These are phyloP conservation scores for Pentalonia nigronervosa DNA, from an alignment of 1,140 invertebrate genomes.

Conservation along the genomic window DNA sequence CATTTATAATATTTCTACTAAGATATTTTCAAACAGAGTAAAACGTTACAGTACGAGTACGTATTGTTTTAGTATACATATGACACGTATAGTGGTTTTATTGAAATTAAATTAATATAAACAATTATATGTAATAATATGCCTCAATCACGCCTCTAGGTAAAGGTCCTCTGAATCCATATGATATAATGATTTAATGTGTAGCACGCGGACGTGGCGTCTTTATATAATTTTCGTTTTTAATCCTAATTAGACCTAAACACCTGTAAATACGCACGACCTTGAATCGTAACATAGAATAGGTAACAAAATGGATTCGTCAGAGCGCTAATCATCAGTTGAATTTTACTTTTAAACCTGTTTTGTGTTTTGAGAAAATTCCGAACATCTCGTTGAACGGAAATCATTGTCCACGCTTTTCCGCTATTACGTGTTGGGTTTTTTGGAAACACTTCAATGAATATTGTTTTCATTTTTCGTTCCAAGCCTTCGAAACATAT, in stretches of 20 bases:
- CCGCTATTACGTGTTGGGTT: neutral
- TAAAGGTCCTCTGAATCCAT: neutral
- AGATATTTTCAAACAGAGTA: neutral
- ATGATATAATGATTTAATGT: neutral
- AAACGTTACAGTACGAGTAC: neutral
- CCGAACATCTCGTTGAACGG: neutral
- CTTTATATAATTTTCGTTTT: neutral
- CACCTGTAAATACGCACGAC: neutral
- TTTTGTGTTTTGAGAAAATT: neutral
- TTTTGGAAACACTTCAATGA: neutral
- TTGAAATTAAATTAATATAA: neutral
- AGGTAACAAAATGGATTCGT: neutral
- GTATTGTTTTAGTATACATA: too few relatives aligned
- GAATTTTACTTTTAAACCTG: constrained; percentile 1
- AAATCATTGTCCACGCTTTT: neutral
- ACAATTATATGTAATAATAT: neutral
- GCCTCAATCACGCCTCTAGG: neutral
- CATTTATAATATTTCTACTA: neutral
- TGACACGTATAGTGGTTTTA: neutral
- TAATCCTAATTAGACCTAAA: neutral
- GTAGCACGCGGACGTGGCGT: neutral
- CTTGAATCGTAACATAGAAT: neutral
- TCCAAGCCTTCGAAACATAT: neutral
- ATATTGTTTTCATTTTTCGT: neutral
- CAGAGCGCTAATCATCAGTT: neutral